A percentile compares a stretch with the other conserved stretches of the same genome.
Conservation (phyloP, 2,888 invertebrate species). For the Parapristionchus giblindavisi region DNA sequence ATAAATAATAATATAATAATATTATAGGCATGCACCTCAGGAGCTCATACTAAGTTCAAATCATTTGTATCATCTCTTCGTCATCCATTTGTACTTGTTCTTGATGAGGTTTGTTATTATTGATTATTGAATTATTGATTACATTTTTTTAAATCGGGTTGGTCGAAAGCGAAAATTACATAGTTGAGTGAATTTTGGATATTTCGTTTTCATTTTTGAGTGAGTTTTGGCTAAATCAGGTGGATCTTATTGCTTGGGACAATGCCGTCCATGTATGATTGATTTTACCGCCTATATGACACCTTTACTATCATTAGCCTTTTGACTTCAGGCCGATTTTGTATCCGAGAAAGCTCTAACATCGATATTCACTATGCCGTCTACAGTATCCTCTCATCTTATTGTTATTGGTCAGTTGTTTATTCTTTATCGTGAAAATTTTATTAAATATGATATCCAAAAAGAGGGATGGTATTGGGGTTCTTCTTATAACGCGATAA, state of each 20-base stretch:
- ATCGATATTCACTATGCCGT: constrained; percentile 20
- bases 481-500: too few relatives aligned
- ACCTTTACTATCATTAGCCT: not conserved
- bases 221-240: too few relatives aligned
- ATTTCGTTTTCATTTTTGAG: not conserved
- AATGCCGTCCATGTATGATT: too few relatives aligned
- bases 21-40: constrained; percentile 7
- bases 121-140: not conserved
- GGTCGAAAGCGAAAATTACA: not conserved
- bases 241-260: too few relatives aligned
- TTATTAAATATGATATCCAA: too few relatives aligned
- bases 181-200: not conserved
- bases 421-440: too few relatives aligned
- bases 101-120: constrained; percentile 19
- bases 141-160: not conserved
- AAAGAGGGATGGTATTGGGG: too few relatives aligned
- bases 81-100: constrained; percentile 6
- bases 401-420: constrained; percentile 44
- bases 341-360: constrained; percentile 20
- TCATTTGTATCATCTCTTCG: not conserved
- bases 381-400: constrained; percentile 13
- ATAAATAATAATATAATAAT: too few relatives aligned
- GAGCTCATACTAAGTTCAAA: not conserved
- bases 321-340: constrained; percentile 16
- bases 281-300: too few relatives aligned